A percentile compares a stretch with the other conserved stretches of the same genome.
phyloP scores from a whole-genome alignment of 1,140 invertebrate genomes.

The Drosophila nigromelanica region DNA sequence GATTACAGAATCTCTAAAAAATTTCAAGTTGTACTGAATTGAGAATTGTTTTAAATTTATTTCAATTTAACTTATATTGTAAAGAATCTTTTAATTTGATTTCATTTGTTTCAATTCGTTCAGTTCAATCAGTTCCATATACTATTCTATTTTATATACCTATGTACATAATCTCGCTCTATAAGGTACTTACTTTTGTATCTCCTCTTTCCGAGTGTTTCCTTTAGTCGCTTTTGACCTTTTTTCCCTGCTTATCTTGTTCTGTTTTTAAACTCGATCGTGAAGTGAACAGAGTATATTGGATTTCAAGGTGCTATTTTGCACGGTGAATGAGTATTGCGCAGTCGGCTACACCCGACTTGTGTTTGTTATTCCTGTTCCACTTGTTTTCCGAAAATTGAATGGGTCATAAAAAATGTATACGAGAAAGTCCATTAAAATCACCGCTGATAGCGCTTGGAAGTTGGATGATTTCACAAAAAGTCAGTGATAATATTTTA shows the following conservation, averaged over 20 bases:
- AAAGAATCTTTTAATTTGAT: background rate
- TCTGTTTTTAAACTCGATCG: background rate
- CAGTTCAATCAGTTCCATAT: background rate
- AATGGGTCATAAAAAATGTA: constrained; percentile 59
- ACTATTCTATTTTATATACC: background rate
- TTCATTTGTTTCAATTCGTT: background rate
- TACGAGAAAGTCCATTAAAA: constrained; percentile 38
- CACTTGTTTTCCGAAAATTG: constrained; percentile 15
- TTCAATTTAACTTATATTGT: too few relatives aligned
- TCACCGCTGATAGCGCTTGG: constrained; percentile 44
- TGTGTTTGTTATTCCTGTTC: too few relatives aligned
- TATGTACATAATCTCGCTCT: background rate
- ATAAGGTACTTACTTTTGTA: background rate
- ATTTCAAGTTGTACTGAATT: too few relatives aligned
- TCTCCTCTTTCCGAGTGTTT: background rate
- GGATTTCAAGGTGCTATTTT: too few relatives aligned
- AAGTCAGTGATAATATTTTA: constrained; percentile 19
- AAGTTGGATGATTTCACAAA: constrained; percentile 11
- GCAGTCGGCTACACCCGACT: too few relatives aligned
- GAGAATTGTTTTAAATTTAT: too few relatives aligned
- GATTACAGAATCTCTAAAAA: background rate
- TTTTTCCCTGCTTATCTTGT: constrained; percentile 9
- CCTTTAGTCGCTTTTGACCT: background rate
- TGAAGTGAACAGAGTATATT: background rate
- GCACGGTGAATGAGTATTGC: too few relatives aligned